Base-by-base conservation (phyloP, 2,113 vertebrate species). In the Pollachius pollachius region DNA sequence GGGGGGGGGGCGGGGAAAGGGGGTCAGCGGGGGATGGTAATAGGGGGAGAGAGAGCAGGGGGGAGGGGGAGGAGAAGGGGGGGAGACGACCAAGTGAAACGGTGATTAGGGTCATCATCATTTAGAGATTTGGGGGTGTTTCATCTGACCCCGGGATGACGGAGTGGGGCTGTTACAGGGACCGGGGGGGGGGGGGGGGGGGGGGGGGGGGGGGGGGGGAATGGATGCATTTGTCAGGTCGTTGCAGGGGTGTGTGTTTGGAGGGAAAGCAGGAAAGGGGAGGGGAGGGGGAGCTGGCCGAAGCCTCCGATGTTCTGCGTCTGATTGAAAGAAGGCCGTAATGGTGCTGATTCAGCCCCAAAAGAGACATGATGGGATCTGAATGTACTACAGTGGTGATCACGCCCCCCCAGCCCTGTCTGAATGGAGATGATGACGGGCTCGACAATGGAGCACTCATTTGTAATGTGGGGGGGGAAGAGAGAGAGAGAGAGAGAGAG, bases 101-200 rank as follows among this genome's bases (percentile, higher is more conserved):
- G 18, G 84, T 77, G 88, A 88, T 90, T 89, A 87, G 73, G 73
- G 84, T 77, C 83, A 89, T 90, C 79, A 88, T 78, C 77, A 83
- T 85, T 30, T 81, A 84, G 19, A 82, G 72, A 84, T 79, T 78
- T 30, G 82, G 73, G 79, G 66, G 19, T 79, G 77, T 84, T 85
- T 82, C 65, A 76, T 83, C 72, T 57, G 76, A 76, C 61, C 61
- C 30, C 52, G 4, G 61, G 70, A 82, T 74, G 85, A 85, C 84
- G 73, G 81, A 86, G 83, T 34, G 54, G 41, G 64, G 66, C 54
- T 70, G 72, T 82, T 77, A 73, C 21, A 3, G 48, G 56, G 62
- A 30, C 62, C 21, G 30, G 52, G 67, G 21, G 21, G 21, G 21
- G 21, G 1, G 21, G 21, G 21, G 21, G 21, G 21, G 21, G 1